Evolutionary conservation across 2,113 vertebrate genomes (phyloP).

Genomic region (Saccopteryx leptura): DNA sequence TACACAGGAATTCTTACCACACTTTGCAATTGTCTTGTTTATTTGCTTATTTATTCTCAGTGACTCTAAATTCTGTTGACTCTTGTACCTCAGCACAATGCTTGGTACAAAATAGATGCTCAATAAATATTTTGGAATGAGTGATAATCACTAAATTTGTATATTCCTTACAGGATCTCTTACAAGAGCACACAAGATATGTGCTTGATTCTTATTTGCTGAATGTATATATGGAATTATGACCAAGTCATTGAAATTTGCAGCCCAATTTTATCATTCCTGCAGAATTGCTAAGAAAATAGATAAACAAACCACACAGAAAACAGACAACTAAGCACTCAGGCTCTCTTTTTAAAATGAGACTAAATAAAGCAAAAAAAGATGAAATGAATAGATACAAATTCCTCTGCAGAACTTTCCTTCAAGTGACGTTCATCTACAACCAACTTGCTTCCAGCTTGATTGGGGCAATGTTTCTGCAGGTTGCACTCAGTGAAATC

Average conservation of each 20-base stretch:
- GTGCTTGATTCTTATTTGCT: neutral
- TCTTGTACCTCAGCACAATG: neutral
- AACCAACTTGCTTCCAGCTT: neutral
- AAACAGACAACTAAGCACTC: neutral
- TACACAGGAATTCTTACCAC: neutral
- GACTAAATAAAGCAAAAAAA: neutral
- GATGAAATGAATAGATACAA: neutral
- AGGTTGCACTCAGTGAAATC: neutral
- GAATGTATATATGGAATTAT: neutral
- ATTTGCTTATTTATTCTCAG: neutral
- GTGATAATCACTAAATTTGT: neutral
- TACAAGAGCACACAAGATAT: neutral
- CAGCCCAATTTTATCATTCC: neutral
- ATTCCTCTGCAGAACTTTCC: conserved; percentile 16
- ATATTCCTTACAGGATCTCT: neutral
- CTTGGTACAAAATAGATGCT: neutral
- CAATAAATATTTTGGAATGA: neutral
- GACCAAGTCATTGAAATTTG: neutral
- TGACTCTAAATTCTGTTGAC: neutral
- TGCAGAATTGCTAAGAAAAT: neutral
- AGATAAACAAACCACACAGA: neutral
- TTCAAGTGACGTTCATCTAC: neutral
- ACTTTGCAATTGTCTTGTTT: neutral
- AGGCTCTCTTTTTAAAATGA: neutral
- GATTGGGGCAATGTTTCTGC: neutral